Evolutionary conservation across 2,113 vertebrate genomes (phyloP).

Genomic region (Cinclus cinclus): DNA sequence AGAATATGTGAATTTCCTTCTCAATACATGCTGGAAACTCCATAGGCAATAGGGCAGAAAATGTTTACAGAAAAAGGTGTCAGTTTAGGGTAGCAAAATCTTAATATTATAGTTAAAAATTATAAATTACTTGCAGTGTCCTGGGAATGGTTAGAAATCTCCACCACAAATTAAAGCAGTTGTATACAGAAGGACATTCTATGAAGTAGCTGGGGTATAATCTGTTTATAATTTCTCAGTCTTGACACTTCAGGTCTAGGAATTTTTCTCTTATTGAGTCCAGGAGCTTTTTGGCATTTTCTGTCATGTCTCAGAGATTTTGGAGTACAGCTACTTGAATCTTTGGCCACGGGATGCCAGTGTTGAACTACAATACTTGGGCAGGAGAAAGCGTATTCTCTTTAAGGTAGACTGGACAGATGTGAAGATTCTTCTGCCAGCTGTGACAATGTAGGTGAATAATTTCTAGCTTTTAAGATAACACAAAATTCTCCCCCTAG

Average conservation of each 20-base stretch:
- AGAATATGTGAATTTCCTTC: not conserved
- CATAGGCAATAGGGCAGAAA: not conserved
- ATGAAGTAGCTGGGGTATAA: not conserved
- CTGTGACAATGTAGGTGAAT: conserved; percentile 41
- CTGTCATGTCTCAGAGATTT: not conserved
- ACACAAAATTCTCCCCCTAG: not conserved
- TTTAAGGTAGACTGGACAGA: conserved; percentile 52
- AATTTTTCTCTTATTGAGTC: not conserved
- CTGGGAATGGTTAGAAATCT: not conserved
- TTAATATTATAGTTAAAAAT: not conserved
- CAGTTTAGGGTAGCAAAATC: not conserved
- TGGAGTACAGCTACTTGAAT: conserved; percentile 30
- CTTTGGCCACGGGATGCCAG: conserved; percentile 80
- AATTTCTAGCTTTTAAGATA: conserved; percentile 25
- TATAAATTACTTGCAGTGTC: not conserved
- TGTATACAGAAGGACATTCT: not conserved
- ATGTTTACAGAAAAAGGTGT: not conserved
- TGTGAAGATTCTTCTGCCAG: conserved; percentile 16
- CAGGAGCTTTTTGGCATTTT: not conserved
- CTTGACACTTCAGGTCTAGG: not conserved
- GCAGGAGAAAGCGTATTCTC: conserved; percentile 27
- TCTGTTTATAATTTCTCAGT: conserved; percentile 1
- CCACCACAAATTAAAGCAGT: not conserved
- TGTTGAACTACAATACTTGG: conserved; percentile 69
- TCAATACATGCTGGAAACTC: not conserved